These are phyloP conservation scores for Notothenia rossii DNA, from an alignment of 2,113 vertebrate genomes.

Conservation along the genomic window DNA sequence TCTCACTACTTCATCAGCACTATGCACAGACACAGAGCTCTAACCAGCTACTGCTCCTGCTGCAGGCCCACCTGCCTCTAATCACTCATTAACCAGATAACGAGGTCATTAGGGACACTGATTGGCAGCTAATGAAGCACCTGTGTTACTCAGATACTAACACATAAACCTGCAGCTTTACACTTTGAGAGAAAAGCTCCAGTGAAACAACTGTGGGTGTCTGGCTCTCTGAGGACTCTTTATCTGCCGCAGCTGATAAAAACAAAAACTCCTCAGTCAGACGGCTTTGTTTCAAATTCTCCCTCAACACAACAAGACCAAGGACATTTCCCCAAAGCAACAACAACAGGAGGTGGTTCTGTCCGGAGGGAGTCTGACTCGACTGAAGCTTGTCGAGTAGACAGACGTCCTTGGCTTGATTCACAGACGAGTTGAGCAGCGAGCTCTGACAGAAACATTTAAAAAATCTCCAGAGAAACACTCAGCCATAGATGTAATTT, in stretches of 20 bases:
- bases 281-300: conserved; percentile 33
- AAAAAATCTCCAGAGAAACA: conserved; percentile 9
- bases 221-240: conserved; percentile 25
- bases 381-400: neutral
- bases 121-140: conserved; percentile 13
- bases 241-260: conserved; percentile 32
- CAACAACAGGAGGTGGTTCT: conserved; percentile 32
- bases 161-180: conserved; percentile 31
- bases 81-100: conserved; percentile 14
- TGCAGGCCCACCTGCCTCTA: conserved; percentile 13
- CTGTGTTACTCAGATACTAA: conserved; percentile 5
- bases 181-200: neutral
- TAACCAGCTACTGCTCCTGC: neutral
- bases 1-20: neutral
- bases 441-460: conserved; percentile 1
- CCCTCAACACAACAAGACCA: conserved; percentile 14
- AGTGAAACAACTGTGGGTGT: neutral
- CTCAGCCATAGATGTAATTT: neutral
- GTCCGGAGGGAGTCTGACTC: conserved; percentile 18
- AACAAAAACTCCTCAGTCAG: neutral
- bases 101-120: neutral
- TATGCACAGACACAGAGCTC: conserved; percentile 12
- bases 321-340: conserved; percentile 38
- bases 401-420: conserved; percentile 14
- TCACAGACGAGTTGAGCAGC: neutral